A percentile compares a stretch with the other conserved stretches of the same genome.
These are phyloP conservation scores for Lasiurus borealis DNA, from an alignment of 2,113 vertebrate species.

Conservation along the genomic window DNA sequence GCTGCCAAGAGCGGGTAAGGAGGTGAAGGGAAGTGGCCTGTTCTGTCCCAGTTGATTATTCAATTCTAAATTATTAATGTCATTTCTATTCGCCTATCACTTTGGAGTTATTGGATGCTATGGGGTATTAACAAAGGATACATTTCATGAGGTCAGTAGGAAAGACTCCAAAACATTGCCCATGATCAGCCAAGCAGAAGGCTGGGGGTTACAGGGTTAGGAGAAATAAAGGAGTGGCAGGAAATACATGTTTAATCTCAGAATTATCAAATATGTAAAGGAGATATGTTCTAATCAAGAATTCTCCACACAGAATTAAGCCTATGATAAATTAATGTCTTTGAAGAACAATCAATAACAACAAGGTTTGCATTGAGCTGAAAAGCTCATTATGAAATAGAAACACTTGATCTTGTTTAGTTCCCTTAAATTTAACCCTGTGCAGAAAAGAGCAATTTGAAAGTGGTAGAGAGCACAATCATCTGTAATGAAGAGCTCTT, in stretches of 20 bases:
- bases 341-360: slow-evolving; percentile 61
- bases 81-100: slow-evolving; percentile 17
- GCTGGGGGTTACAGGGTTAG: background rate
- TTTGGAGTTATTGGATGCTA: slow-evolving; percentile 51
- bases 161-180: slow-evolving; percentile 48
- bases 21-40: background rate
- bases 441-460: slow-evolving; percentile 13
- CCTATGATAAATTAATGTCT: slow-evolving; percentile 63
- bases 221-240: background rate
- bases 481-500: background rate
- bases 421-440: slow-evolving; percentile 64
- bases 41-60: slow-evolving; percentile 52
- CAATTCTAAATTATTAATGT: slow-evolving; percentile 58
- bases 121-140: slow-evolving; percentile 51
- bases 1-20: background rate
- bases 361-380: slow-evolving; percentile 42
- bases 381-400: slow-evolving; percentile 67
- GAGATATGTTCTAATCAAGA: background rate
- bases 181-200: background rate
- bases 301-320: slow-evolving; percentile 54
- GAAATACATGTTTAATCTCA: background rate
- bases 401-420: slow-evolving; percentile 21
- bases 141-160: slow-evolving; percentile 13
- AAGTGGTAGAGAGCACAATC: background rate
- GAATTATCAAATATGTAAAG: background rate